Conservation (phyloP, 2,888 invertebrate genomes). For the Malacosoma neustria region DNA sequence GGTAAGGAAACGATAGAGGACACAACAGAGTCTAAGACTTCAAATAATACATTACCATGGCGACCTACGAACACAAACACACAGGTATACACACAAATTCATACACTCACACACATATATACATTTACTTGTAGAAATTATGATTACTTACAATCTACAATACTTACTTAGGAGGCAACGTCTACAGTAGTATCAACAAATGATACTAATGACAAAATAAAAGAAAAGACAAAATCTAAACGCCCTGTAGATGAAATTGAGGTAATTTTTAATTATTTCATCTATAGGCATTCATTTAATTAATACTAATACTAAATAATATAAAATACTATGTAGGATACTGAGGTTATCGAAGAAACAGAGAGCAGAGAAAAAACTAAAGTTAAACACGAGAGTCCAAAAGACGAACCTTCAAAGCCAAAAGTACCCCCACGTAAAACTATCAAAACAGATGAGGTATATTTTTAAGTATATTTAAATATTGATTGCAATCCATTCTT, state of each 20-base stretch:
- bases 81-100: constrained; percentile 34
- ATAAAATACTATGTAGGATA: constrained; percentile 22
- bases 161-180: constrained; percentile 33
- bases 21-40: constrained; percentile 41
- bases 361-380: constrained; percentile 20
- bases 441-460: constrained; percentile 9
- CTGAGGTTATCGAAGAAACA: constrained; percentile 25
- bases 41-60: constrained; percentile 54
- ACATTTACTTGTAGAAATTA: constrained; percentile 4
- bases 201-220: constrained; percentile 12
- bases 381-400: constrained; percentile 19
- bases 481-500: not conserved
- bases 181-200: constrained; percentile 29
- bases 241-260: constrained; percentile 35
- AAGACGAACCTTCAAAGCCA: constrained; percentile 4
- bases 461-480: not conserved
- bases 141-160: constrained; percentile 8
- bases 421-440: constrained; percentile 1
- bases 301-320: constrained; percentile 6
- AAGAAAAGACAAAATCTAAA: constrained; percentile 13
- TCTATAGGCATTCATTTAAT: not conserved
- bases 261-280: constrained; percentile 23
- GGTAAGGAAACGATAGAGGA: constrained; percentile 42
- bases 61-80: constrained; percentile 58
- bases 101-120: constrained; percentile 19